These are phyloP conservation scores for Tylochromis polylepis DNA, from an alignment of 2,113 vertebrate genomes.

Conservation along the genomic window DNA sequence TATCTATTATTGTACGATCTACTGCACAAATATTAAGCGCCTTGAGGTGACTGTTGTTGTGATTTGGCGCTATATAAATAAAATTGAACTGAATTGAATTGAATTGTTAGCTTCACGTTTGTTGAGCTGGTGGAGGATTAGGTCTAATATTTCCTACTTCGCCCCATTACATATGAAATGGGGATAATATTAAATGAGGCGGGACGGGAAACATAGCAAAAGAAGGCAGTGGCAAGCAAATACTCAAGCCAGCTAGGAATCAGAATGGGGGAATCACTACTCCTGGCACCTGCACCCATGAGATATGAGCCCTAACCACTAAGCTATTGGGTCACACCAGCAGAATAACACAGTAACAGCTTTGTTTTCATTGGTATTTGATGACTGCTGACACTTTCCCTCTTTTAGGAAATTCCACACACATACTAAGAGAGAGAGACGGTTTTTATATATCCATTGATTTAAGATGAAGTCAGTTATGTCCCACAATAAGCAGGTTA, in stretches of 20 bases:
- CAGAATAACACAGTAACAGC: neutral
- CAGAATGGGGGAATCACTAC: neutral
- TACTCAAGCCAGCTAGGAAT: neutral
- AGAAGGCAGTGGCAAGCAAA: neutral
- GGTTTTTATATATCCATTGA: neutral
- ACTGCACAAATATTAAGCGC: too few species aligned
- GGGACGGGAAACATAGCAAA: neutral
- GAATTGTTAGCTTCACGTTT: neutral
- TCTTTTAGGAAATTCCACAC: neutral
- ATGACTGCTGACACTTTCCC: neutral
- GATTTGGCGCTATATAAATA: too few species aligned
- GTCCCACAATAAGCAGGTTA: neutral
- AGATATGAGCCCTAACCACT: neutral
- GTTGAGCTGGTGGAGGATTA: neutral
- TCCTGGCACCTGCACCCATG: neutral
- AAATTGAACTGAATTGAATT: too few species aligned
- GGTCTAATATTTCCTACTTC: neutral
- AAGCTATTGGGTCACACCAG: neutral
- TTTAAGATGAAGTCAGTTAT: neutral
- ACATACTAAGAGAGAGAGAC: neutral
- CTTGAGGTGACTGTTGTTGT: too few species aligned
- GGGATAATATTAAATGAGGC: neutral
- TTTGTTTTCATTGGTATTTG: neutral
- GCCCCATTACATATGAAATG: neutral
- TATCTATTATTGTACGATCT: too few species aligned